A percentile compares a stretch with the other conserved stretches of the same genome.
These are phyloP conservation scores for Amphiprion clarkii DNA, from an alignment of 2,797 vertebrate species.

Conservation along the genomic window DNA sequence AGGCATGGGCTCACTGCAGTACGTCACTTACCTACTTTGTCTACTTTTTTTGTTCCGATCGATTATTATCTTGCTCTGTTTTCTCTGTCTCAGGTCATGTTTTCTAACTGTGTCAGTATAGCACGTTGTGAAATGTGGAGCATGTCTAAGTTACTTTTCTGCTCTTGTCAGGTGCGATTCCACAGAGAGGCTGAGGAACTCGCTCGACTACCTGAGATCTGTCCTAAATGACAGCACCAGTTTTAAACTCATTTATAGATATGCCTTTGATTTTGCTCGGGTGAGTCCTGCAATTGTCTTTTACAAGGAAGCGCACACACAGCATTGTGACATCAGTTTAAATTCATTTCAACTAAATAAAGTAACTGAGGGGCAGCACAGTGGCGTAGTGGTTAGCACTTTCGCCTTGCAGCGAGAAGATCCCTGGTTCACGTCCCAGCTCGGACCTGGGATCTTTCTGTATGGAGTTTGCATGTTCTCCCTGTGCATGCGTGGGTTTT, in stretches of 20 bases:
- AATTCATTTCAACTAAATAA: conserved; percentile 14
- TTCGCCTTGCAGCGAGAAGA: too few relatives aligned
- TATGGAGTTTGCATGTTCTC: too few relatives aligned
- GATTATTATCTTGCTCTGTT: neutral
- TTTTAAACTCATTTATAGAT: conserved; percentile 99
- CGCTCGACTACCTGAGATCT: conserved; percentile 98
- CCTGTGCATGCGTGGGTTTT: too few relatives aligned
- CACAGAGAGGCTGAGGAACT: conserved; percentile 97
- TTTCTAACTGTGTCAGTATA: neutral
- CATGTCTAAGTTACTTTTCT: conserved; percentile 46
- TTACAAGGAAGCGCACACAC: neutral
- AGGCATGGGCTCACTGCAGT: conserved; percentile 99
- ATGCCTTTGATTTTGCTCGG: conserved; percentile 99
- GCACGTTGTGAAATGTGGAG: neutral
- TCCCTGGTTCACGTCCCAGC: too few relatives aligned
- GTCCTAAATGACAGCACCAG: conserved; percentile 97
- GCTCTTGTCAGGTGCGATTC: conserved; percentile 93
- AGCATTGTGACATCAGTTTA: conserved; percentile 1
- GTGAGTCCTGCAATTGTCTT: conserved; percentile 85
- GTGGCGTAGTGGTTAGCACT: too few relatives aligned
- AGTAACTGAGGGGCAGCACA: too few relatives aligned
- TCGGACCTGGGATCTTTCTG: too few relatives aligned
- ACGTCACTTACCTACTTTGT: conserved; percentile 74
- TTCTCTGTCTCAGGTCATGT: neutral
- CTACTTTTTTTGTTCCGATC: neutral